A percentile compares a stretch with the other conserved stretches of the same genome.
These are phyloP conservation scores for Galendromus occidentalis DNA, from an alignment of 1,140 invertebrate species.

Conservation along the genomic window DNA sequence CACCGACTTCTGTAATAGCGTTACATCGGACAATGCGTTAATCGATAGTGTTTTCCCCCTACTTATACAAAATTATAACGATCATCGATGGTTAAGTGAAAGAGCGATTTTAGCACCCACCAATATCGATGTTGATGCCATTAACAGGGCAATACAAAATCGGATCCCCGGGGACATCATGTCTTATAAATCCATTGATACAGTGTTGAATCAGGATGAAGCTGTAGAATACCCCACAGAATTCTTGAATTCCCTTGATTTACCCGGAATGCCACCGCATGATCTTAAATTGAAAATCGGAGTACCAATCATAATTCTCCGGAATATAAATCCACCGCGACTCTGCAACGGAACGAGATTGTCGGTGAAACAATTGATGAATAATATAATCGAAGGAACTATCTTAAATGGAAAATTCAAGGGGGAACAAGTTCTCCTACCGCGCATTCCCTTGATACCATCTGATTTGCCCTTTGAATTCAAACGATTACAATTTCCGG, in stretches of 20 bases:
- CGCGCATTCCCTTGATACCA: background rate
- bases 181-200: no score
- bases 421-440: constrained; percentile 17
- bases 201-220: no score
- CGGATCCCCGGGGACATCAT: no score
- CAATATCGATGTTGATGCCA: no score
- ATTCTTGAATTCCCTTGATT: background rate
- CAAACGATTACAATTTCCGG: constrained; percentile 26
- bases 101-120: no score
- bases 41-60: no score
- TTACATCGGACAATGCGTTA: no score
- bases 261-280: constrained; percentile 7
- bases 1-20: no score
- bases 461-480: constrained; percentile 3
- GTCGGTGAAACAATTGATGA: constrained; percentile 15
- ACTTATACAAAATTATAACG: no score
- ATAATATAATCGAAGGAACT: constrained; percentile 19
- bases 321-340: background rate
- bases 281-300: constrained; percentile 9
- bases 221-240: background rate
- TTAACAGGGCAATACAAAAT: no score
- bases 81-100: no score
- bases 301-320: background rate
- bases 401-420: constrained; percentile 17
- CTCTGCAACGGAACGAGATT: constrained; percentile 22